Base-by-base conservation (phyloP, 1,140 invertebrate genomes). In the Drosophila grimshawi region DNA sequence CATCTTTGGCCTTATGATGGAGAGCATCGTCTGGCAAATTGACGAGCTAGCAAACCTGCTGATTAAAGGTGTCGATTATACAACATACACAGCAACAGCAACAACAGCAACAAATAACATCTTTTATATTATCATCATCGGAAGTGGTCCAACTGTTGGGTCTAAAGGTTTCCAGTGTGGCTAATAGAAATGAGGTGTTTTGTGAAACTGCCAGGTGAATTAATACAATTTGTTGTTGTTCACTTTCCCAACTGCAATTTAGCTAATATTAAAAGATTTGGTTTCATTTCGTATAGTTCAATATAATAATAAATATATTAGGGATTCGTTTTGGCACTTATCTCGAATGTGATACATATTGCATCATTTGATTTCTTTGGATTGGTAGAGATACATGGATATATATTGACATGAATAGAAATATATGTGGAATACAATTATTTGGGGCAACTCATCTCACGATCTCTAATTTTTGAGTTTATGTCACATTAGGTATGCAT, bases 1-100 rank as follows among this genome's bases (percentile, higher is more conserved):
- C 48, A 61, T 33, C 37, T 39, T 72, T 33, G 49, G 19, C 39
- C 10, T 37, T 76, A 55, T 63, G 11, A 41, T 0, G 2, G 19
- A 8, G 30, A 35, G 37, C 78, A 71, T 52, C 60, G 19, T 19
- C 19, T 19, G 19, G 43, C 10, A 43, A 4, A 43, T 48, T 11
- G 35, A 56, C 52, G 0, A 19, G 19, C 19, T 19, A 19, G 19
- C 19, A 49, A 75, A 70, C 55, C 52, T 45, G 35, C 62, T 57
- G 35, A 80, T 85, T 73, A 67, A 39, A 61, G 81, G 53, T 76
- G 62, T 60, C 66, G 62, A 59, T 82, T 82, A 79, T 79, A 52
- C 49, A 82, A 82, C 61, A 73, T 32, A 27, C 51, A 19, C n/a
- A 32, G 32, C 48, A 57, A 46, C 27, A 30, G 30, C 37, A 72